These are phyloP conservation scores for Loripinus fragilis DNA, from an alignment of 2,888 invertebrate species.

Conservation along the genomic window DNA sequence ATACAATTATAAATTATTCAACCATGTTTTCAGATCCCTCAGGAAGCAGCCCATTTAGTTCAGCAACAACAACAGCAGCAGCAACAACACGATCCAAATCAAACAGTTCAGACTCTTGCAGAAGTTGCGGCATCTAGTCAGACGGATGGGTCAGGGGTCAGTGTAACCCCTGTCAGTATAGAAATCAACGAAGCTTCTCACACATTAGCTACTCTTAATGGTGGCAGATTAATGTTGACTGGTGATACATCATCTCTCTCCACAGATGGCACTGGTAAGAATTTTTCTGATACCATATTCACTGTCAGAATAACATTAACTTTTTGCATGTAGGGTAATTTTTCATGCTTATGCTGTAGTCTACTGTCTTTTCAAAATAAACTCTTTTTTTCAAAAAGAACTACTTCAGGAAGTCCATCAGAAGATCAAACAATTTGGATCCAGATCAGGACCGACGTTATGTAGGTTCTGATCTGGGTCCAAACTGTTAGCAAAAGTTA, in stretches of 20 bases:
- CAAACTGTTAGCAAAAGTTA: no score
- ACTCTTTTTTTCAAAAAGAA: no score
- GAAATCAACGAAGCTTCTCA: conserved; percentile 39
- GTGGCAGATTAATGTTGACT: conserved; percentile 94
- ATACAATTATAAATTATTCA: no score
- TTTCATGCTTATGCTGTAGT: no score
- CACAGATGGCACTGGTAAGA: conserved; percentile 34
- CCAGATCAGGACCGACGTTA: no score
- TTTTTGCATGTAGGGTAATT: no score
- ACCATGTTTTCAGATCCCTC: conserved; percentile 8
- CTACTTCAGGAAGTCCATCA: no score
- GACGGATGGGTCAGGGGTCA: conserved; percentile 30
- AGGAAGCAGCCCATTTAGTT: conserved; percentile 12
- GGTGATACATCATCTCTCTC: conserved; percentile 86
- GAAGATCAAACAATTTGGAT: no score
- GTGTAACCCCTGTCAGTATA: conserved; percentile 28
- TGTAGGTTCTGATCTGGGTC: no score
- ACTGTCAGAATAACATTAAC: no score
- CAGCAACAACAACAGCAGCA: conserved; percentile 50
- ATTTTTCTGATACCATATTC: no score
- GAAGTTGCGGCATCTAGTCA: conserved; percentile 85
- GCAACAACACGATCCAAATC: conserved; percentile 68
- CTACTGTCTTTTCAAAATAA: no score
- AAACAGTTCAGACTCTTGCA: conserved; percentile 83
- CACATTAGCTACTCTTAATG: conserved; percentile 90